phyloP scores from a whole-genome alignment of 1,140 invertebrate species.

The Psilanteris sp. region DNA sequence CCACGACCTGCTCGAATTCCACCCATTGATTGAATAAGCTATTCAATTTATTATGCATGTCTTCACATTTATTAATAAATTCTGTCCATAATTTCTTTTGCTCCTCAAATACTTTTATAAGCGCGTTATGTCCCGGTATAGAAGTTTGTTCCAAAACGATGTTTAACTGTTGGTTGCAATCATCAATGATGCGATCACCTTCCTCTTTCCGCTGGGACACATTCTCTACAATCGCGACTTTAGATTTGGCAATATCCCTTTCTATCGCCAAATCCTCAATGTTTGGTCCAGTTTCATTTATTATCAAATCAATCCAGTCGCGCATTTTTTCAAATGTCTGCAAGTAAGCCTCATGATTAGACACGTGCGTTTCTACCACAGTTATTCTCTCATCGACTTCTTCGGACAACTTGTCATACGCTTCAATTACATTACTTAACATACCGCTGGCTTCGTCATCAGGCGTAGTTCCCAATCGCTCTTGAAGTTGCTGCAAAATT shows the following conservation, averaged over 20 bases:
- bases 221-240: slow-evolving; percentile 87
- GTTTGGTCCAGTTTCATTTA: slow-evolving; percentile 84
- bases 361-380: slow-evolving; percentile 85
- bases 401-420: slow-evolving; percentile 85
- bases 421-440: slow-evolving; percentile 84
- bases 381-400: slow-evolving; percentile 85
- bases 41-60: slow-evolving; percentile 85
- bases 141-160: slow-evolving; percentile 89
- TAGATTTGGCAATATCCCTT: slow-evolving; percentile 87
- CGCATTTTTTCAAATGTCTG: slow-evolving; percentile 87
- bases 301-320: slow-evolving; percentile 86
- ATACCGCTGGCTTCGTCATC: slow-evolving; percentile 88
- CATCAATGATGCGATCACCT: slow-evolving; percentile 86
- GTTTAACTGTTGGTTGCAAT: slow-evolving; percentile 86
- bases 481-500: slow-evolving; percentile 88
- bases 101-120: slow-evolving; percentile 88
- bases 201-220: slow-evolving; percentile 86
- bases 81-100: slow-evolving; percentile 88
- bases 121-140: slow-evolving; percentile 85
- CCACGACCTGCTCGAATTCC: slow-evolving; percentile 88
- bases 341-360: slow-evolving; percentile 90
- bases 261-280: slow-evolving; percentile 86
- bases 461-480: slow-evolving; percentile 85
- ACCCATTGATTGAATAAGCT: slow-evolving; percentile 87
- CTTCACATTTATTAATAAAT: slow-evolving; percentile 86